Percentiles rank a stretch among this genome's conserved stretches.
Conservation (phyloP, 2,888 invertebrate genomes). For the Bhutanitis thaidina region DNA sequence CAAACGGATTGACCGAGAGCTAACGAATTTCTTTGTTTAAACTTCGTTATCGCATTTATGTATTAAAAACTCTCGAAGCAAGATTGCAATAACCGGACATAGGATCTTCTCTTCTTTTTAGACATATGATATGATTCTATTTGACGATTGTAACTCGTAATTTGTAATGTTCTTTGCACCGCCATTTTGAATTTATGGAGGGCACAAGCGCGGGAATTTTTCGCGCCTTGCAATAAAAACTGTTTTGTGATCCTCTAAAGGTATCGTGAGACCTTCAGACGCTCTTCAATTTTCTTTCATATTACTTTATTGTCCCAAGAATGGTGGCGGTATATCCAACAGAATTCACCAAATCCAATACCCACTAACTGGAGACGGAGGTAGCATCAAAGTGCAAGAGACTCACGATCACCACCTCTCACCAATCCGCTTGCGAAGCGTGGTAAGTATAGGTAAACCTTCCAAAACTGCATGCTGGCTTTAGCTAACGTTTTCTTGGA, state of each 20-base stretch:
- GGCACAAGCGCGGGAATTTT: slow-evolving; percentile 2
- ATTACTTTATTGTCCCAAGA: too few species aligned
- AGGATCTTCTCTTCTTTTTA: too few species aligned
- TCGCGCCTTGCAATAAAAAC: background rate
- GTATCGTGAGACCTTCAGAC: background rate
- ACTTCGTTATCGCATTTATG: slow-evolving; percentile 15
- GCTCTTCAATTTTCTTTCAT: too few species aligned
- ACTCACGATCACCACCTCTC: too few species aligned
- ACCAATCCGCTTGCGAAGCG: too few species aligned
- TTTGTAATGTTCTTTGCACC: slow-evolving; percentile 10
- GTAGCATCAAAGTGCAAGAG: too few species aligned
- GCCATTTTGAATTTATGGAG: background rate
- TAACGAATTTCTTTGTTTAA: slow-evolving; percentile 10
- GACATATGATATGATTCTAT: slow-evolving; percentile 5
- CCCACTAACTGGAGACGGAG: too few species aligned
- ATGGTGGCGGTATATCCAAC: too few species aligned
- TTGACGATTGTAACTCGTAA: slow-evolving; percentile 2
- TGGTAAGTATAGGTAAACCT: too few species aligned
- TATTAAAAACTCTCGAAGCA: slow-evolving; percentile 1
- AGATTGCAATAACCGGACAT: slow-evolving; percentile 2
- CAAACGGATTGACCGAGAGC: background rate
- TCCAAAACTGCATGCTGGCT: too few species aligned
- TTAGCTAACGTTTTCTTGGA: too few species aligned
- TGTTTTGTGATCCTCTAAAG: background rate
- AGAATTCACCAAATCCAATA: too few species aligned